These are phyloP conservation scores for Neostethus bicornis DNA, from an alignment of 2,797 vertebrate species.

Conservation along the genomic window DNA sequence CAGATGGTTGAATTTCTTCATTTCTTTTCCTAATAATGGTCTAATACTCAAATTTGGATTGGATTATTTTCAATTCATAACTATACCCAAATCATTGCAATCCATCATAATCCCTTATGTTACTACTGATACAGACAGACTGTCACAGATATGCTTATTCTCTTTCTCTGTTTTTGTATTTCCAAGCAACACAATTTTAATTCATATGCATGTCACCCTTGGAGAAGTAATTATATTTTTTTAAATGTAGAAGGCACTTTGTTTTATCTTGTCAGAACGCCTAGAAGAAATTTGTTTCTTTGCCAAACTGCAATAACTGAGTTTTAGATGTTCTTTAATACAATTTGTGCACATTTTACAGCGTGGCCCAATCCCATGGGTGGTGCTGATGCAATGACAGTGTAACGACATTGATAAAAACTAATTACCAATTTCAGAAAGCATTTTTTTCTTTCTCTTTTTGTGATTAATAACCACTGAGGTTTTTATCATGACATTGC, in stretches of 20 bases:
- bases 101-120: background rate
- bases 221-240: background rate
- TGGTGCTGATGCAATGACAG: conserved; percentile 10
- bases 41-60: too few relatives aligned
- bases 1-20: too few relatives aligned
- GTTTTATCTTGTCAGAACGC: background rate
- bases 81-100: too few relatives aligned
- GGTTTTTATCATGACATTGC: background rate
- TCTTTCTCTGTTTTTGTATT: background rate
- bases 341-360: background rate
- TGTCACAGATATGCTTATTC: conserved; percentile 2
- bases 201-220: background rate
- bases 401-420: conserved; percentile 13
- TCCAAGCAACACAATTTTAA: background rate
- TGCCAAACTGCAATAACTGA: background rate
- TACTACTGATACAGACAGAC: background rate
- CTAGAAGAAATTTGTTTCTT: conserved; percentile 13
- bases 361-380: conserved; percentile 1
- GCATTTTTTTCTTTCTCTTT: background rate
- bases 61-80: too few relatives aligned
- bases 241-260: too few relatives aligned
- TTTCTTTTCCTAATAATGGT: too few relatives aligned
- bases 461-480: background rate
- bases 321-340: conserved; percentile 4
- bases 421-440: conserved; percentile 3